Evolutionary conservation across 2,797 vertebrate genomes (phyloP), one percentile per base, ranked within the genome.

Genomic region (Prunella strophiata): DNA sequence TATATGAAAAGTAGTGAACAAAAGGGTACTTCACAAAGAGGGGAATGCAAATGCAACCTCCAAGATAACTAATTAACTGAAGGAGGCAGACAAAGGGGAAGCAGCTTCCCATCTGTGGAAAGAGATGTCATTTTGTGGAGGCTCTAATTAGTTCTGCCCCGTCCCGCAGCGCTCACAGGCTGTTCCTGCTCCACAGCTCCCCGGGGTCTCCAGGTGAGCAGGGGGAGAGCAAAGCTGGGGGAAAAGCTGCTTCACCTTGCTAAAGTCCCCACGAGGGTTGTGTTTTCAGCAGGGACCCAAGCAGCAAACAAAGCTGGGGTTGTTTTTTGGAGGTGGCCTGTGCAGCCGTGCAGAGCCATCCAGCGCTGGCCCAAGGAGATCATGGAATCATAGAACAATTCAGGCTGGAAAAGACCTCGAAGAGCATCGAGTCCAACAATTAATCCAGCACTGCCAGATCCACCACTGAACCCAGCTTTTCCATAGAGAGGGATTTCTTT

Each of bases 11-110:
- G 89, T 90, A 88, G 79, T 52, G 58, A 94, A 92, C 87, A 94
- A 96, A 94, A 92, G 80, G 78, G 84, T 83, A 66, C 72, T 94
- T 63, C 67, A 81, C 76, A 66, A 77, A 95, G 85, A 88, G 5
- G n/a, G 83, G 51, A 76, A 84, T 86, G 84, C n/a, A 86, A 85
- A 95, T 91, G 72, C 72, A 94, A 80, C 72, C 83, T 96, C 93
- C 4, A 10, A 89, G 94, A 96, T 94, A 91, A 85, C 90, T 97
- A 92, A 83, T 94, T 88, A 88, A 84, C 93, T 84, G 65, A 48
- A 82, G 66, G 74, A 85, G 84, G 57, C 75, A 47, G 82, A 89
- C 89, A 80, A 76, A 68, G 84, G 67, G 83, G 87, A 59, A 72
- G 79, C 84, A 40, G 88, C 62, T 83, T 82, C 93, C 95, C 71